Conservation (phyloP, 1,140 invertebrate genomes). For the Homalodisca vitripennis region DNA sequence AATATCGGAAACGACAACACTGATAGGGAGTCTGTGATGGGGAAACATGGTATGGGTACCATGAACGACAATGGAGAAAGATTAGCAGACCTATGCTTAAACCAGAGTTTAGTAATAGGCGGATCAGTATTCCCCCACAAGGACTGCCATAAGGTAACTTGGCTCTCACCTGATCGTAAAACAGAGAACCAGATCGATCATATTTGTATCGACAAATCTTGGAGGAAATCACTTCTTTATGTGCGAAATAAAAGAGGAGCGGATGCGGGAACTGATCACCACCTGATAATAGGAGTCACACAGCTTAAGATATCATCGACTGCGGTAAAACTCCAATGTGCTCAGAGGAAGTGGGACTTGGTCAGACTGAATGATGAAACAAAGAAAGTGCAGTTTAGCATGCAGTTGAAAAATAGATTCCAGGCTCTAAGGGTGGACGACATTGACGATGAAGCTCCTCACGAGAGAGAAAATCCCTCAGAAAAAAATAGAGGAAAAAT, state of each 20-base stretch:
- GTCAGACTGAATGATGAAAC: neutral
- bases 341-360: neutral
- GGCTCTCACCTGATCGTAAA: neutral
- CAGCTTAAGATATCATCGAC: slow-evolving; percentile 4
- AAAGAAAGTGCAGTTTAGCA: neutral
- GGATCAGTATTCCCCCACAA: slow-evolving; percentile 8
- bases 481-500: slow-evolving; percentile 24
- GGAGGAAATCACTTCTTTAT: slow-evolving; percentile 9
- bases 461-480: no score
- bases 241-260: neutral
- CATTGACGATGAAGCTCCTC: no score
- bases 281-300: slow-evolving; percentile 8
- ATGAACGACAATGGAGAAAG: slow-evolving; percentile 31
- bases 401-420: slow-evolving; percentile 22
- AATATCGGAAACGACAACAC: slow-evolving; percentile 20
- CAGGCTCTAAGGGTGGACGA: neutral
- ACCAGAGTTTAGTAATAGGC: neutral
- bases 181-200: slow-evolving; percentile 13
- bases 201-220: slow-evolving; percentile 15
- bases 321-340: neutral
- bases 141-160: neutral
- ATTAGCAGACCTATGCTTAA: slow-evolving; percentile 15
- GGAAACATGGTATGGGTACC: slow-evolving; percentile 23
- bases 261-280: slow-evolving; percentile 11
- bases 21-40: slow-evolving; percentile 20